Conservation (phyloP, 2,888 invertebrate genomes). For the Cryptus armator region DNA sequence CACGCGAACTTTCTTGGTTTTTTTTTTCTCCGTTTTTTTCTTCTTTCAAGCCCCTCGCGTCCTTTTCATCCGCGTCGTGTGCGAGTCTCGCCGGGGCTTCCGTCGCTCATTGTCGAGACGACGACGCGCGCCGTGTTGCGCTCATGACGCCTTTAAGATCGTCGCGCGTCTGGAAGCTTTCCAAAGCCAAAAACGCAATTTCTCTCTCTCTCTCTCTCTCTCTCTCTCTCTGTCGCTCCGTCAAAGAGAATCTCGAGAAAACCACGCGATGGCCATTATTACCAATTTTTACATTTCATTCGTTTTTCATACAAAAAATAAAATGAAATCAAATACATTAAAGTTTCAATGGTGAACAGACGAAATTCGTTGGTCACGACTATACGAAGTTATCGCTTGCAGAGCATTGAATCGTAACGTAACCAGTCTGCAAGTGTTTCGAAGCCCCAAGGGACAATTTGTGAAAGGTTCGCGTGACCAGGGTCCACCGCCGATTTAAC, state of each 20-base stretch:
- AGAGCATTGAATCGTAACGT: not conserved
- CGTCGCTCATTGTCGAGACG: constrained; percentile 41
- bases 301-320: not conserved
- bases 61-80: constrained; percentile 11
- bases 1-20: constrained; percentile 59
- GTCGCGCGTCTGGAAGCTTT: constrained; percentile 18
- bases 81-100: constrained; percentile 45
- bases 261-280: not conserved
- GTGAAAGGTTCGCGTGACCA: constrained; percentile 60
- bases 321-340: not conserved
- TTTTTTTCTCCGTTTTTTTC: not conserved
- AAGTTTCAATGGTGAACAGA: too few species aligned
- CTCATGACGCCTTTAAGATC: constrained; percentile 11
- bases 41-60: constrained; percentile 41
- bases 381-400: too few species aligned
- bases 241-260: not conserved
- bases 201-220: not conserved
- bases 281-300: not conserved
- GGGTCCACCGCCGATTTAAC: constrained; percentile 62
- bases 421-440: constrained; percentile 54
- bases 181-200: not conserved
- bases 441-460: constrained; percentile 40
- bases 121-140: constrained; percentile 24
- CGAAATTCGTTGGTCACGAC: too few species aligned
- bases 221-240: not conserved